These are phyloP conservation scores for Campoletis raptor DNA, from an alignment of 2,888 invertebrate genomes.

Conservation along the genomic window DNA sequence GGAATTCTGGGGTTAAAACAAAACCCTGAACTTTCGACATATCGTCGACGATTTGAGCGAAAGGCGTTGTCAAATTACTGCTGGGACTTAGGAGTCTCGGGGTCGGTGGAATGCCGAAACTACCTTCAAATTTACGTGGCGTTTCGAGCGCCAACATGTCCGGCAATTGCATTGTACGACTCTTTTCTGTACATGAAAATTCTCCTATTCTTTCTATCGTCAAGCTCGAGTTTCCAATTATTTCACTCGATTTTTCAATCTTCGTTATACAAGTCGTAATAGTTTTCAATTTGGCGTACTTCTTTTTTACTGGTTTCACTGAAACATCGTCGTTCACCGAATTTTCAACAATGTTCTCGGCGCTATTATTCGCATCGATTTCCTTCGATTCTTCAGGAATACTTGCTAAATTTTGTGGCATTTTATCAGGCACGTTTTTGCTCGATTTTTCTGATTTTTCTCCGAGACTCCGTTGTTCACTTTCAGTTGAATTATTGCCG, in stretches of 20 bases:
- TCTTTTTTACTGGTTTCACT: conserved; percentile 75
- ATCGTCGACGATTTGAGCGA: conserved; percentile 74
- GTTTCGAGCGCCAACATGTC: conserved; percentile 79
- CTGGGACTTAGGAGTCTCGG: conserved; percentile 80
- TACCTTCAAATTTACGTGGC: conserved; percentile 78
- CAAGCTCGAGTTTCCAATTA: conserved; percentile 51
- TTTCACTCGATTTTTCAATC: conserved; percentile 30
- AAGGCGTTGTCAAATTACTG: conserved; percentile 75
- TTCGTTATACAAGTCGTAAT: conserved; percentile 77
- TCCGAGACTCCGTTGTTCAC: neutral
- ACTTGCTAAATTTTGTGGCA: neutral
- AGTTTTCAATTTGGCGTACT: conserved; percentile 79
- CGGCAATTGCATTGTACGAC: conserved; percentile 57
- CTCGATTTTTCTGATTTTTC: neutral
- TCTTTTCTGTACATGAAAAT: conserved; percentile 51
- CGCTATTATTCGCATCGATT: conserved; percentile 11
- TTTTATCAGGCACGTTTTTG: neutral
- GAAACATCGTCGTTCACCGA: neutral
- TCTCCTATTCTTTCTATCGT: conserved; percentile 69
- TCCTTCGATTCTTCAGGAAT: conserved; percentile 8
- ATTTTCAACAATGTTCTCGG: neutral
- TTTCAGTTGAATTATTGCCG: neutral
- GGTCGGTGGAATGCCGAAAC: conserved; percentile 79
- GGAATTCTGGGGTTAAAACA: conserved; percentile 81
- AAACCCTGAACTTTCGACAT: conserved; percentile 77